These are phyloP conservation scores for Cephalopterus ornatus DNA, from an alignment of 2,113 vertebrate species.

Conservation along the genomic window DNA sequence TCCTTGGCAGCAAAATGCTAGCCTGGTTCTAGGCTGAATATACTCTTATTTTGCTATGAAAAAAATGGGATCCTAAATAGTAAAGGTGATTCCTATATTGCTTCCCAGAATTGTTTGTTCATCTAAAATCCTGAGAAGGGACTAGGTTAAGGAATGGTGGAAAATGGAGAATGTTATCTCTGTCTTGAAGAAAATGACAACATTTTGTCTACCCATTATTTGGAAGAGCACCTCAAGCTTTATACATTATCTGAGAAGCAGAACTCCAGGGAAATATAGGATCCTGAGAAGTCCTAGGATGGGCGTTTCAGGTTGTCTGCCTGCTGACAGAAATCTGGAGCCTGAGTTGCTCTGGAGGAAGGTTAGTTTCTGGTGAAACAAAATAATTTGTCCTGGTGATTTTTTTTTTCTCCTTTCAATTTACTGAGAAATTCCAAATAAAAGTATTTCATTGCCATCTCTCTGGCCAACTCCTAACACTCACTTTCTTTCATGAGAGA, in stretches of 20 bases:
- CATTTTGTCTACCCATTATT: background rate
- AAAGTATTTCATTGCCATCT: background rate
- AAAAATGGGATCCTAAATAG: background rate
- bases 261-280: background rate
- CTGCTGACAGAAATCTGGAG: background rate
- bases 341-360: background rate
- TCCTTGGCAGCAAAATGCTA: background rate
- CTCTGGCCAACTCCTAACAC: background rate
- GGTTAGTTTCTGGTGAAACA: background rate
- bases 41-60: background rate
- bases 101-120: background rate
- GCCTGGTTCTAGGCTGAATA: background rate
- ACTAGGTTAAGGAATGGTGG: background rate
- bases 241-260: background rate
- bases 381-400: background rate
- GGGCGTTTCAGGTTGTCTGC: background rate
- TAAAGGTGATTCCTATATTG: background rate
- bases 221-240: background rate
- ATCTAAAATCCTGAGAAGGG: background rate
- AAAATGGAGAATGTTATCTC: background rate
- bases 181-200: background rate
- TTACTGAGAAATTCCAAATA: background rate
- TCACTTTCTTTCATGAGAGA: background rate
- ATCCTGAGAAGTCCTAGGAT: background rate
- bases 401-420: background rate